Evolutionary conservation across 2,113 vertebrate species (phyloP).

Genomic region (Chaenocephalus aceratus): DNA sequence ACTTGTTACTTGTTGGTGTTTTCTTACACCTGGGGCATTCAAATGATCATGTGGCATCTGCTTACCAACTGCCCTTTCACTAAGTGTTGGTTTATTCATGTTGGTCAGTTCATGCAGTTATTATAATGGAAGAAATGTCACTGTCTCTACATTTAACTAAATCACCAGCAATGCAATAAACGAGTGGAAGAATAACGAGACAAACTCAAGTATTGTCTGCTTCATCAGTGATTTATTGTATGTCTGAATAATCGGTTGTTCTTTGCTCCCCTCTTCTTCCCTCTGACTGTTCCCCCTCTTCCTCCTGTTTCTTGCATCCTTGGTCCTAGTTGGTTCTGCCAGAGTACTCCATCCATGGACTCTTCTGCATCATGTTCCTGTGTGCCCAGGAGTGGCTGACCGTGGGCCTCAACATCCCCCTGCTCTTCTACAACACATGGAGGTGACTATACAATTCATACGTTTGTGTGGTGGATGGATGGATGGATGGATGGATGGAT

Average conservation of each 20-base stretch:
- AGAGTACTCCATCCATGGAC: slow-evolving; percentile 96
- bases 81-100: neutral
- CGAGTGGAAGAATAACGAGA: neutral
- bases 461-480: too few relatives aligned
- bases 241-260: slow-evolving; percentile 1
- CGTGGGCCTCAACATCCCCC: slow-evolving; percentile 93
- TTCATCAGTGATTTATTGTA: neutral
- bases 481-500: too few relatives aligned
- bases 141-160: neutral
- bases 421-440: slow-evolving; percentile 98
- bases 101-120: neutral
- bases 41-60: slow-evolving; percentile 54
- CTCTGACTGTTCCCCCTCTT: slow-evolving; percentile 24
- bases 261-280: slow-evolving; percentile 6
- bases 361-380: slow-evolving; percentile 99
- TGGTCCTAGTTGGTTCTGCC: slow-evolving; percentile 91
- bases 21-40: slow-evolving; percentile 35
- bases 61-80: slow-evolving; percentile 33
- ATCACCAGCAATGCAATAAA: neutral
- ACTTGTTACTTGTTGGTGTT: slow-evolving; percentile 19
- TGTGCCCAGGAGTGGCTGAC: slow-evolving; percentile 98
- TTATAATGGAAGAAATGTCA: slow-evolving; percentile 18
- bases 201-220: neutral
- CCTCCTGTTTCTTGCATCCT: neutral
- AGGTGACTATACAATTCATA: slow-evolving; percentile 85